These are phyloP conservation scores for Sinotaia quadrata DNA, from an alignment of 2,888 invertebrate genomes.

Conservation along the genomic window DNA sequence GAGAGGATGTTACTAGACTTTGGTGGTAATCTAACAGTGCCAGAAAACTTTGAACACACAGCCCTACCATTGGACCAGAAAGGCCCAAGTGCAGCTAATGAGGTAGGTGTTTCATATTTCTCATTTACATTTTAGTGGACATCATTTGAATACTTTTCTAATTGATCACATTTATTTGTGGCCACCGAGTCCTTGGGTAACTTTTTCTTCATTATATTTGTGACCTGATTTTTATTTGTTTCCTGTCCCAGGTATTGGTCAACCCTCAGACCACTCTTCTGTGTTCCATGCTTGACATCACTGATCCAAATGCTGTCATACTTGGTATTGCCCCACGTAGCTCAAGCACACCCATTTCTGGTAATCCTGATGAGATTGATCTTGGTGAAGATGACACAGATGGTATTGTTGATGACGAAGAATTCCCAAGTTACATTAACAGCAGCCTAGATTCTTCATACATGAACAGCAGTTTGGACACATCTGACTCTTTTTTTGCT, in stretches of 20 bases:
- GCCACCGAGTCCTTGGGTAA: too few species aligned
- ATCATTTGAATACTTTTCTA: too few species aligned
- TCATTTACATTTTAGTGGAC: too few species aligned
- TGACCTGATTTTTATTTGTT: not conserved
- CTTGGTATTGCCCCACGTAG: constrained; percentile 44
- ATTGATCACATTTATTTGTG: not conserved
- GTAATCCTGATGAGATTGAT: not conserved
- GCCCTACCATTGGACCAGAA: constrained; percentile 76
- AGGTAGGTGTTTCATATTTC: not conserved
- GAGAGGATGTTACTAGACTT: constrained; percentile 79
- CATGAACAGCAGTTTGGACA: constrained; percentile 18
- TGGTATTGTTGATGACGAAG: constrained; percentile 18
- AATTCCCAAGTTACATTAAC: constrained; percentile 33
- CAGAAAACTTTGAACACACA: constrained; percentile 85
- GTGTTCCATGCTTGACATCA: constrained; percentile 78
- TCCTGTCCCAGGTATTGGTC: constrained; percentile 37
- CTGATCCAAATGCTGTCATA: constrained; percentile 80
- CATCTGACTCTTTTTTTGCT: not conserved
- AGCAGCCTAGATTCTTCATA: constrained; percentile 34
- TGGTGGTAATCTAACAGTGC: constrained; percentile 80
- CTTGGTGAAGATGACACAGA: constrained; percentile 11
- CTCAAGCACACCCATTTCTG: constrained; percentile 15
- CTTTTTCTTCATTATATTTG: too few species aligned
- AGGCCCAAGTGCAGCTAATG: not conserved
- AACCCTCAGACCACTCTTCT: constrained; percentile 75